Base-by-base conservation (phyloP, 2,888 invertebrate species). In the Tupiocoris notatus region DNA sequence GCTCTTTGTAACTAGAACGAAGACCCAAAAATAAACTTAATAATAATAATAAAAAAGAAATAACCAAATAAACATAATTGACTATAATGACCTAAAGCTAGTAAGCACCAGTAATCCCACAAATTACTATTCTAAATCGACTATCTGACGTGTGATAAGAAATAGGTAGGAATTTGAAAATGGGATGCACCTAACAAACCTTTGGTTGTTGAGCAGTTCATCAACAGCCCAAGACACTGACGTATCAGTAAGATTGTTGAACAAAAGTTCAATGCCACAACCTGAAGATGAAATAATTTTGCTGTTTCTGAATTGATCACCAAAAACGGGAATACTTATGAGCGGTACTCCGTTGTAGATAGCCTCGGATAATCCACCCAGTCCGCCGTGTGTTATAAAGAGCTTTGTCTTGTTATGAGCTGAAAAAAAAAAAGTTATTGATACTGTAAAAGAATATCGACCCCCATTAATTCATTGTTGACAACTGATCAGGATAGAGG, bases 131-230 rank as follows among this genome's bases (percentile, higher is more conserved):
- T n/a, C n/a, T n/a, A n/a, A n/a, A n/a, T n/a, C n/a, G n/a, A n/a
- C n/a, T n/a, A n/a, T n/a, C n/a, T n/a, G n/a, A n/a, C n/a, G n/a
- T n/a, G n/a, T n/a, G n/a, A n/a, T n/a, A n/a, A n/a, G n/a, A n/a
- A n/a, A n/a, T n/a, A n/a, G n/a, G n/a, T n/a, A n/a, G n/a, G n/a
- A n/a, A n/a, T n/a, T n/a, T n/a, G n/a, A n/a, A n/a, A n/a, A n/a
- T 54, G 54, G 12, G 9, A 16, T 9, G 9, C 54, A 7, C 12
- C 7, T 16, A 24, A 23, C 81, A 80, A 84, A 87, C 81, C 76
- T 81, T 12, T 82, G 81, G 81, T 86, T 84, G 39, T 82, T 77
- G 0, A 85, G 65, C 20, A 88, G 82, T 79, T 86, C 82, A 0
- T 80, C 77, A 16, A 86, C 79, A 0, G 83, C 82, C 56, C 82